Base-by-base conservation (phyloP, 2,888 invertebrate species). In the Cartodere bifasciata region DNA sequence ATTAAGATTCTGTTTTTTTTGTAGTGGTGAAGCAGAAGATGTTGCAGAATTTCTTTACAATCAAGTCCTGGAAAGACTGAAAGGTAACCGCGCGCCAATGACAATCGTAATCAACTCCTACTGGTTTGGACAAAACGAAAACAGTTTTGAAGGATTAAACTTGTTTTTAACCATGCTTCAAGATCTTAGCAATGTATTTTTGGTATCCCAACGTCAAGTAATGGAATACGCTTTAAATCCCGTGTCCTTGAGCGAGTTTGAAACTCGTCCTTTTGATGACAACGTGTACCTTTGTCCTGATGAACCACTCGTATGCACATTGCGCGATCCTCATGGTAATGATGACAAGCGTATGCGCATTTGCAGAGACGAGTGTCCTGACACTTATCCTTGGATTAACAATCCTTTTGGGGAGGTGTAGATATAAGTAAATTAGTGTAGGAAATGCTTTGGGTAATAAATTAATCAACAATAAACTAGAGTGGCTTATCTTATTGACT, bases 101-200 rank as follows among this genome's bases (percentile, higher is more conserved):
- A 64, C 63, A 2, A 42, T 70, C 2, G 53, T 61, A 25, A 42
- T 65, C 12, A 63, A 64, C 37, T 60, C 64, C 10, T 60, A 59
- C 17, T 68, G 67, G 66, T 62, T 71, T 32, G 36, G 43, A 2
- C 39, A 41, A 14, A 46, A 42, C 7, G 45, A 48, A 13, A 48
- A 52, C 34, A 46, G 50, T 37, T 45, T 45, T 7, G 43, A 42
- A 3, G 62, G 52, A 13, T 42, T 56, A 13, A 29, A 16, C 2
- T 40, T 47, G 34, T 62, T 63, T 36, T 39, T 65, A 31, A 56
- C 63, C 24, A 42, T 49, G 28, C 32, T 63, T 15, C 37, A 35
- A 4, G 36, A 30, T 0, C 32, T 45, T 4, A 24, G 42, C 4
- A 63, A 65, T 34, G 58, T 62, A 2, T 65, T 58, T 42, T 40